Evolutionary conservation across 1,140 invertebrate genomes (phyloP).

Genomic region (Bombus affinis): DNA sequence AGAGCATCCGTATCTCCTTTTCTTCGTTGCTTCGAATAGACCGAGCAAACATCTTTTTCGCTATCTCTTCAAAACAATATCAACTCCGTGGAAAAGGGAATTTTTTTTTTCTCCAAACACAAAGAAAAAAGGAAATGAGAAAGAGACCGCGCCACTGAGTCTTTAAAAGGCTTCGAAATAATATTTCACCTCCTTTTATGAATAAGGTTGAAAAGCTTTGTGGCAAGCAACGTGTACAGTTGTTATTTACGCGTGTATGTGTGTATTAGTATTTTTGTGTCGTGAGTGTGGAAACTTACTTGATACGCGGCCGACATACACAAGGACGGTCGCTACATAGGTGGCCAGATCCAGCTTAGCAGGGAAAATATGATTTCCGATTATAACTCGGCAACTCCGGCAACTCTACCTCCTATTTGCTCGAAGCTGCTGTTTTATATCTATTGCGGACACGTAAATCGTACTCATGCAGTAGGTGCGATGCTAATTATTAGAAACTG

Average conservation of each 20-base stretch:
- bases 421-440: constrained; percentile 70
- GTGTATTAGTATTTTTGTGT: constrained; percentile 7
- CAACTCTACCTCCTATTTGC: constrained; percentile 69
- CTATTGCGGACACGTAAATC: constrained; percentile 68
- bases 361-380: constrained; percentile 75
- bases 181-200: constrained; percentile 43
- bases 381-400: constrained; percentile 73
- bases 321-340: constrained; percentile 71
- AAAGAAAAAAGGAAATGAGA: neutral
- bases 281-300: constrained; percentile 69
- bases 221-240: neutral
- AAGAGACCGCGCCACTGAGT: neutral
- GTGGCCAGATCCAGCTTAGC: constrained; percentile 75
- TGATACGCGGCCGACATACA: constrained; percentile 71
- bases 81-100: too few relatives aligned
- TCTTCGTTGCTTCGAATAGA: neutral
- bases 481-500: constrained; percentile 52
- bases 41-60: neutral
- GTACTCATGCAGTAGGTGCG: constrained; percentile 67
- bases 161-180: constrained; percentile 22
- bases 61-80: neutral
- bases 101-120: neutral
- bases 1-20: neutral
- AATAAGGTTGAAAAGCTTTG: constrained; percentile 32
- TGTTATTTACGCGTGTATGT: neutral